Base-by-base conservation (phyloP, 2,888 invertebrate species). In the Autographa pulchrina region DNA sequence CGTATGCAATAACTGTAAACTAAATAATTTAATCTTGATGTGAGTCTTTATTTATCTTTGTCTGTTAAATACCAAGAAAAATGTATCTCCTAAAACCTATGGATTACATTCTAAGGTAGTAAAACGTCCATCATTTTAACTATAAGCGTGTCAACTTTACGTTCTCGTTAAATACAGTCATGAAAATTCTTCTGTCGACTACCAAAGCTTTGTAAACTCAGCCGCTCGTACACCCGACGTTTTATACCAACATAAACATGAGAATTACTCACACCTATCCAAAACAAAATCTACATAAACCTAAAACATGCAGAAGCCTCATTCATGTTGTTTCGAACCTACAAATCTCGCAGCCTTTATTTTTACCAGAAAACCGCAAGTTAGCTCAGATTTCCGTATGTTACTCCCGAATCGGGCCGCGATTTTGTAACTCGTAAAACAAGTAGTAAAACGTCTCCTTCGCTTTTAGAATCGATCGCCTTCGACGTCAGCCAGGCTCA, bases 391-490 rank as follows among this genome's bases (percentile, higher is more conserved):
- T 88, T 85, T 86, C 82, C 81, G 75, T 85, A 82, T 80, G 83
- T 83, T 85, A 81, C 83, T 71, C 69, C 82, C 86, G 85, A 87
- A 92, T 92, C 91, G 88, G 78, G 85, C 86, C 77, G 84, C 90
- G 88, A 89, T 92, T 88, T 88, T 86, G 82, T 81, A 84, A 86
- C 86, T 90, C 92, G 92, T 92, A 92, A 92, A 92, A 90, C 87
- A 88, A 87, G 91, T 83, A 89, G 90, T 91, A 91, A 90, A 92
- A 88, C 85, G 89, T 90, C 89, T 88, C 84, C 85, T 88, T 89
- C 89, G 88, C 85, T 88, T 91, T 88, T 84, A 84, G 82, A 87
- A 91, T 93, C 92, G 91, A 93, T 92, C 90, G 88, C 70, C 72
- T 74, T 77, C 75, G 76, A 85, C 77, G 84, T 84, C 84, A 84